Evolutionary conservation across 2,113 vertebrate species (phyloP).

Genomic region (Gnathonemus longibarbis): DNA sequence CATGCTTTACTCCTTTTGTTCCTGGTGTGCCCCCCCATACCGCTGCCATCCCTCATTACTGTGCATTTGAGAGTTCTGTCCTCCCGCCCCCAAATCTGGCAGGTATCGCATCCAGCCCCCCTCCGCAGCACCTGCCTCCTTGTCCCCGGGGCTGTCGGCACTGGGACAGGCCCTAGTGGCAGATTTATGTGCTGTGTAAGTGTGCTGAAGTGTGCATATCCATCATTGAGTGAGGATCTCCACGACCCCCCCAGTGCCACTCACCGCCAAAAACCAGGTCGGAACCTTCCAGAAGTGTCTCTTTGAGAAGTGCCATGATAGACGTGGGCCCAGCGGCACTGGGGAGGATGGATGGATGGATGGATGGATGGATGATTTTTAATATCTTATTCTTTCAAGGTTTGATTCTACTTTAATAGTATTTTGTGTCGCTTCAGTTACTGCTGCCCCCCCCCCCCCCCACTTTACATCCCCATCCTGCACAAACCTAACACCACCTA

Average conservation of each 20-base stretch:
- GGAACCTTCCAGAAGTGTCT: neutral
- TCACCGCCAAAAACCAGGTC: neutral
- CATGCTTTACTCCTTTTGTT: neutral
- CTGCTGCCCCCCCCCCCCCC: neutral
- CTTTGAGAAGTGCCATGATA: neutral
- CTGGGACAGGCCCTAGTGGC: neutral
- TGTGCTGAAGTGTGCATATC: neutral
- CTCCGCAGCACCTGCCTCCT: neutral
- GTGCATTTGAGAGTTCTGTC: neutral
- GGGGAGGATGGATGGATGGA: neutral
- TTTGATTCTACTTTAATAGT: neutral
- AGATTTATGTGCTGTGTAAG: constrained; percentile 6
- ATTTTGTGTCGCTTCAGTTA: neutral
- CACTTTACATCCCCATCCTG: neutral
- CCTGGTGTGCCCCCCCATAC: neutral
- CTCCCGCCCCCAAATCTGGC: neutral
- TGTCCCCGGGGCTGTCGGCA: neutral
- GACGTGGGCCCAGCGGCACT: neutral
- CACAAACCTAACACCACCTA: neutral
- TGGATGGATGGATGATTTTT: neutral
- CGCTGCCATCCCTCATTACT: neutral
- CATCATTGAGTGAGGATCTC: neutral
- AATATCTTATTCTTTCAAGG: neutral
- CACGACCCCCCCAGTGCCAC: neutral
- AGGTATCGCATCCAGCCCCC: neutral